phyloP scores from a whole-genome alignment of 2,888 invertebrate genomes.

The Leptodirus hochenwartii region DNA sequence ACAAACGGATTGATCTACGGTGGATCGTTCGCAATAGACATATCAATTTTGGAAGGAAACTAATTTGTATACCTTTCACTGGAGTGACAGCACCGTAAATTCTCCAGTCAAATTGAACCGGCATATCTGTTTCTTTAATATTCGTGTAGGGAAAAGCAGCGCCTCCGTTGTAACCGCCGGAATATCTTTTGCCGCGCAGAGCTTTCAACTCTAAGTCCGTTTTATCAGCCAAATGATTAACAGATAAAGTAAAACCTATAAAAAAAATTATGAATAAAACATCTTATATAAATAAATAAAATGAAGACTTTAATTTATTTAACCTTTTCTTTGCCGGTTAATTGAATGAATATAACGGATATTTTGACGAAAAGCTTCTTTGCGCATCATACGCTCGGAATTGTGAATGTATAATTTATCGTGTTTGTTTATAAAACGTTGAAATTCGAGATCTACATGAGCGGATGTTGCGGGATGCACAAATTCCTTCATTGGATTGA shows the following conservation, averaged over 20 bases:
- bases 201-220: slow-evolving; percentile 59
- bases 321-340: slow-evolving; percentile 23
- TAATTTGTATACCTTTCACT: slow-evolving; percentile 50
- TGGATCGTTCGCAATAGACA: background rate
- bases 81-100: slow-evolving; percentile 84
- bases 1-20: slow-evolving; percentile 83
- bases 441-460: slow-evolving; percentile 61
- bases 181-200: slow-evolving; percentile 46
- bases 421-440: slow-evolving; percentile 55
- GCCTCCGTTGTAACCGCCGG: slow-evolving; percentile 56
- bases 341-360: slow-evolving; percentile 37
- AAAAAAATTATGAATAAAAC: slow-evolving; percentile 3
- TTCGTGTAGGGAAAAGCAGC: slow-evolving; percentile 52
- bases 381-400: slow-evolving; percentile 48
- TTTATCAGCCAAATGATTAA: slow-evolving; percentile 80
- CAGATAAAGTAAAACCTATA: slow-evolving; percentile 49
- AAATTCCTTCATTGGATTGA: slow-evolving; percentile 90
- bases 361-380: slow-evolving; percentile 74
- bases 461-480: slow-evolving; percentile 47
- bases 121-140: slow-evolving; percentile 36
- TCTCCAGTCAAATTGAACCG: slow-evolving; percentile 77
- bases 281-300: background rate
- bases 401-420: slow-evolving; percentile 43
- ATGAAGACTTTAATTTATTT: slow-evolving; percentile 6
- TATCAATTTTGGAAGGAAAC: background rate